Base-by-base conservation (phyloP, 2,797 vertebrate genomes). In the Amblyopsis hoosieri region DNA sequence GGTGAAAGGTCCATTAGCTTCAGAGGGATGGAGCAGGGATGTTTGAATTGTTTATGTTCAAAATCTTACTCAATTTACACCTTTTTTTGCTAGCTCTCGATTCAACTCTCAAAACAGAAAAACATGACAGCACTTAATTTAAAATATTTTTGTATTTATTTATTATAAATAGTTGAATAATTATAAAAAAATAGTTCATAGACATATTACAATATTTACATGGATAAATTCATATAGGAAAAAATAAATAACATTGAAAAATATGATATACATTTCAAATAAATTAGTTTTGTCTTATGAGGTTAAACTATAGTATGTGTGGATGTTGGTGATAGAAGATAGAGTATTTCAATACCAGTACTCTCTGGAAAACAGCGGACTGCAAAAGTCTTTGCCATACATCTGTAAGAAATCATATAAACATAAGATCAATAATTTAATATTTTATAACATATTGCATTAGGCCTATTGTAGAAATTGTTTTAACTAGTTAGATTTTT, bases 201-300 rank as follows among this genome's bases (percentile, higher is more conserved):
- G 79, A 79, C 76, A 81, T 89, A 76, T 58, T 85, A 88, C 66
- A 70, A 59, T 91, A 93, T 92, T 89, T 93, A 93, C 91, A 93
- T n/a, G 57, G 57, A 66, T 74, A 67, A 84, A 64, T 82, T 82
- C 72, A 59, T 37, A 37, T 57, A 68, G 53, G 57, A 84, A 17
- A 71, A 78, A 88, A 91, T 90, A 91, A 90, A 91, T 90, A 89
- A 75, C 76, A 78, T 31, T 55, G 80, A 68, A 62, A 85, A 50
- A 82, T 59, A 79, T 52, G 4, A 74, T 76, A 76, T 84, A 75
- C 69, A 79, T 66, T 71, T 78, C 45, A 80, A 87, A 87, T 90
- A 91, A 90, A 83, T 91, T 78, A 86, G 46, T 78, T 12, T 62
- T 64, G 87, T 87, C 81, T 79, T 87, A 64, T 82, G 56, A 89